Conservation (phyloP, 2,888 invertebrate genomes). For the Helobdella robusta region DNA sequence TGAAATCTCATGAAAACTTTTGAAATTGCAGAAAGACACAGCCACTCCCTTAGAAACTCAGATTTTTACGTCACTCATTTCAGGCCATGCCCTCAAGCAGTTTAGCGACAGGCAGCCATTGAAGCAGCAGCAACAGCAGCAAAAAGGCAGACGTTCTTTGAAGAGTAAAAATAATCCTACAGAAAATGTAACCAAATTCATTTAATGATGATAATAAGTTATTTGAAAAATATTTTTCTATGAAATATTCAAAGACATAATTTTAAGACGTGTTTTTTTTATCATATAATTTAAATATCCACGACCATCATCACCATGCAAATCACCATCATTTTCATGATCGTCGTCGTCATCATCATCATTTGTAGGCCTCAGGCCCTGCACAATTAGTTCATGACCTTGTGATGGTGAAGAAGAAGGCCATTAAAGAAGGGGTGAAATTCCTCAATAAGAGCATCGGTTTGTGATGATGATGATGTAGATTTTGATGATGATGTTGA, state of each 20-base stretch:
- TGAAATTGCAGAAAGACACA: slow-evolving; percentile 21
- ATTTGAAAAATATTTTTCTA: too few species aligned
- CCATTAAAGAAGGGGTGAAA: neutral
- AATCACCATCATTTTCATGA: too few species aligned
- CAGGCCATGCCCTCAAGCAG: slow-evolving; percentile 16
- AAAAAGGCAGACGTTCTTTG: neutral
- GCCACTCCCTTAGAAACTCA: slow-evolving; percentile 15
- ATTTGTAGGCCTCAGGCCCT: slow-evolving; percentile 15
- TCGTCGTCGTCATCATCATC: too few species aligned
- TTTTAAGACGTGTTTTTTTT: too few species aligned
- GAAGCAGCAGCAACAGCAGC: neutral
- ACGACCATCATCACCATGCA: too few species aligned
- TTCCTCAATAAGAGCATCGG: neutral
- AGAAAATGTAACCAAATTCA: too few species aligned
- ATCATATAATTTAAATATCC: too few species aligned
- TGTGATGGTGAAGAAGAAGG: slow-evolving; percentile 7
- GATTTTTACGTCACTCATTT: slow-evolving; percentile 8
- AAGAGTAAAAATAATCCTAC: too few species aligned
- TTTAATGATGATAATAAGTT: too few species aligned
- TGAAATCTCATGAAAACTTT: neutral
- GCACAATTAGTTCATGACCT: slow-evolving; percentile 12
- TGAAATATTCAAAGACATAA: too few species aligned
- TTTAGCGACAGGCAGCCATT: neutral
- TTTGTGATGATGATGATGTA: neutral
- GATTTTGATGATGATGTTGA: neutral